These are phyloP conservation scores for Orthonyx spaldingii DNA, from an alignment of 2,113 vertebrate genomes.

Conservation along the genomic window DNA sequence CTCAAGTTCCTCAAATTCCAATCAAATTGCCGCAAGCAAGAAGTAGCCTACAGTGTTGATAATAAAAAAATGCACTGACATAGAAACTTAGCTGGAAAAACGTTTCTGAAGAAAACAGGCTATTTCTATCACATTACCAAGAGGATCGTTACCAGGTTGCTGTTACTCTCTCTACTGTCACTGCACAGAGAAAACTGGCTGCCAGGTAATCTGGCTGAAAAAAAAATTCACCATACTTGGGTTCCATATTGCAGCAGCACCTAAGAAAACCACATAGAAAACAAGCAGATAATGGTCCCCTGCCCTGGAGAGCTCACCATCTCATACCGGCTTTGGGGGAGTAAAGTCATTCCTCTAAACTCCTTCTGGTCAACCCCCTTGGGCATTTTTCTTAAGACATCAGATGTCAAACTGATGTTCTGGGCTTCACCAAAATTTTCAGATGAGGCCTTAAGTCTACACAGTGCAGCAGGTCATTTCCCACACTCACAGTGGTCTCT, in stretches of 20 bases:
- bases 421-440: background rate
- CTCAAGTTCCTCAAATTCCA: background rate
- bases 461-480: background rate
- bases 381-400: background rate
- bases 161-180: background rate
- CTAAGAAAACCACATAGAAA: background rate
- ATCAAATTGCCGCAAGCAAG: background rate
- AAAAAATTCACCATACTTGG: background rate
- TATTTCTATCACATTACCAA: background rate
- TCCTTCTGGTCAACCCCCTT: background rate
- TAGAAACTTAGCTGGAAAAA: background rate
- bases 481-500: background rate
- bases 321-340: background rate
- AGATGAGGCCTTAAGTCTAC: background rate
- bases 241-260: background rate
- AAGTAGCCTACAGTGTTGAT: background rate
- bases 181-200: background rate
- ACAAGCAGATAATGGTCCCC: background rate
- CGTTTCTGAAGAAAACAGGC: background rate
- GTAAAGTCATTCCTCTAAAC: background rate
- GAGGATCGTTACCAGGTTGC: background rate
- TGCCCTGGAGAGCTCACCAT: background rate
- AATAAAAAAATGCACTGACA: background rate
- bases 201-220: background rate
- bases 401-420: background rate